phyloP scores from a whole-genome alignment of 1,140 invertebrate species.

The Matsumurasca onukii region DNA sequence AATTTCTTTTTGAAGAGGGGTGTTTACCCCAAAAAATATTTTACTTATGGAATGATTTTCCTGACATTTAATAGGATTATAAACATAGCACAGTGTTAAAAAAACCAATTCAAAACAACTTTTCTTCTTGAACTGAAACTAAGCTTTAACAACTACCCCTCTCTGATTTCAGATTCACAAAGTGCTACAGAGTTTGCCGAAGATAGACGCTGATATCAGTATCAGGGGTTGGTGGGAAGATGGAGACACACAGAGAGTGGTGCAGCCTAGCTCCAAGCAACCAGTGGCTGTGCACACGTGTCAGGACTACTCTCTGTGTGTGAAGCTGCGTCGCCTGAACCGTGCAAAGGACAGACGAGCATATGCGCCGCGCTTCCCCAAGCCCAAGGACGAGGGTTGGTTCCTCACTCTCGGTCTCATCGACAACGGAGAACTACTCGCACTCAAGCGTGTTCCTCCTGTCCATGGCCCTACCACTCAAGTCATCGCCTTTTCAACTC shows the following conservation, averaged over 20 bases:
- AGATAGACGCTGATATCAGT: slow-evolving; percentile 56
- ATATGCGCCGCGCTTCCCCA: slow-evolving; percentile 82
- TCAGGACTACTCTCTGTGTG: slow-evolving; percentile 68
- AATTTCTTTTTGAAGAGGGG: no score
- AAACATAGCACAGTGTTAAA: no score
- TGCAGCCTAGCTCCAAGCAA: slow-evolving; percentile 42
- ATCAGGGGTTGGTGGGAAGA: slow-evolving; percentile 57
- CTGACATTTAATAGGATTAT: no score
- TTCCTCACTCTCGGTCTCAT: slow-evolving; percentile 81
- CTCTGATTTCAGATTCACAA: slow-evolving; percentile 49
- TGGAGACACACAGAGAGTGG: slow-evolving; percentile 49
- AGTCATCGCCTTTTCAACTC: slow-evolving; percentile 66
- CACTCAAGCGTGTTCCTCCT: slow-evolving; percentile 74
- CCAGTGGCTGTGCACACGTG: slow-evolving; percentile 61
- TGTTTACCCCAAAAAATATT: no score
- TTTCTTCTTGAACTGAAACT: no score
- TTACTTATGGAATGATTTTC: no score
- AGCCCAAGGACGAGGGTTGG: slow-evolving; percentile 95
- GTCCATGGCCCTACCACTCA: slow-evolving; percentile 49
- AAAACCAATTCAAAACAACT: no score
- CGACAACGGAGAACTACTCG: slow-evolving; percentile 72
- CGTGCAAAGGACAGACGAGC: slow-evolving; percentile 56
- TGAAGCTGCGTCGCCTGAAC: slow-evolving; percentile 54
- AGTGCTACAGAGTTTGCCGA: slow-evolving; percentile 63
- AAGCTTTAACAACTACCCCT: no score